A percentile compares a stretch with the other conserved stretches of the same genome.
These are phyloP conservation scores for Drosophila sordidula DNA, from an alignment of 2,888 invertebrate species.

Conservation along the genomic window DNA sequence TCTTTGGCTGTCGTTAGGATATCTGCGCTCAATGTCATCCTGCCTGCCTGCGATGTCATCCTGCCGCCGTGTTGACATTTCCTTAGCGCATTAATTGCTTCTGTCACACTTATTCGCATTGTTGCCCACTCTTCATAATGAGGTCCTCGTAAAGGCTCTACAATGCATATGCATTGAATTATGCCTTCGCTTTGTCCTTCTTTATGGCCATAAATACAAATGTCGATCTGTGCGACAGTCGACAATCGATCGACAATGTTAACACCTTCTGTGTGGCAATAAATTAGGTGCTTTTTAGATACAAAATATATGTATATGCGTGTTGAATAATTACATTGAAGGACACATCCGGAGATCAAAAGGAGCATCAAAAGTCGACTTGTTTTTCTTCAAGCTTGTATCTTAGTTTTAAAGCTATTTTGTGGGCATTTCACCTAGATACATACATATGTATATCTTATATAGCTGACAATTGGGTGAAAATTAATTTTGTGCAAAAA, in stretches of 20 bases:
- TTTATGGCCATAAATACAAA: constrained; percentile 43
- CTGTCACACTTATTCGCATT: constrained; percentile 79
- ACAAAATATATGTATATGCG: too few species aligned
- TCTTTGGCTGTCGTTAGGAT: constrained; percentile 58
- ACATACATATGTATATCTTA: too few species aligned
- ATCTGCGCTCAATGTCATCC: constrained; percentile 65
- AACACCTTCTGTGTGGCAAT: constrained; percentile 53
- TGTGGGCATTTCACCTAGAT: too few species aligned
- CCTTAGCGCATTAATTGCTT: constrained; percentile 70
- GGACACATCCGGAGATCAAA: too few species aligned
- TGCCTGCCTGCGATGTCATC: constrained; percentile 35
- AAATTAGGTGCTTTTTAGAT: background rate
- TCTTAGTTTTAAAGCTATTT: too few species aligned
- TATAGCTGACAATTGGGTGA: too few species aligned
- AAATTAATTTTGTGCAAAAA: too few species aligned
- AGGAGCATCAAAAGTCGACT: too few species aligned
- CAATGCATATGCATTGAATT: constrained; percentile 42
- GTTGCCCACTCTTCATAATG: constrained; percentile 58
- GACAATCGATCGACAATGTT: constrained; percentile 42
- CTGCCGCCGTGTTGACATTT: constrained; percentile 65
- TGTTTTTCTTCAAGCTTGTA: too few species aligned
- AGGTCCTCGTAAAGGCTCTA: constrained; percentile 61
- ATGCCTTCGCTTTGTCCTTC: constrained; percentile 24
- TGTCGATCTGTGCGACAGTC: constrained; percentile 24
- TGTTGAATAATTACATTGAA: background rate